phyloP scores from a whole-genome alignment of 2,113 vertebrate genomes.

The Ceratotherium simum region DNA sequence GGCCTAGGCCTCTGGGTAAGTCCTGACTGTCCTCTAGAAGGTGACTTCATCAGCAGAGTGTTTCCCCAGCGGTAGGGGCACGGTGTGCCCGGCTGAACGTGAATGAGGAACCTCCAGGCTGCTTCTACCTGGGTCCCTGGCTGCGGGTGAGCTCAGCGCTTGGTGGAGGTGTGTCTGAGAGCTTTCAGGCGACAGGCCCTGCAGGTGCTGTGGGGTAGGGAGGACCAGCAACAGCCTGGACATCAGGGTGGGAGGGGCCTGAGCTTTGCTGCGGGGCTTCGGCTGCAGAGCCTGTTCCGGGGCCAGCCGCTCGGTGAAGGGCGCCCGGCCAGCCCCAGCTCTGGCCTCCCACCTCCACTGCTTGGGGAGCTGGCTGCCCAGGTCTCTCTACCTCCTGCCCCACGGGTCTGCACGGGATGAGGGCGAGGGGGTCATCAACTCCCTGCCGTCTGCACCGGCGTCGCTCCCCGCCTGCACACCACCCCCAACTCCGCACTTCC shows the following conservation, averaged over 20 bases:
- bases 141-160: neutral
- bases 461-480: neutral
- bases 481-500: neutral
- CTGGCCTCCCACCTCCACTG: neutral
- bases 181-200: neutral
- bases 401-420: neutral
- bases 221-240: too few species aligned
- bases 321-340: neutral
- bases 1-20: neutral
- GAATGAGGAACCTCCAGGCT: neutral
- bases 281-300: neutral
- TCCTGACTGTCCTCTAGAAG: neutral
- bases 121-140: neutral
- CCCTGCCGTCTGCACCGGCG: neutral
- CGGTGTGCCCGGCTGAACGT: neutral
- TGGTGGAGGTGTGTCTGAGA: neutral
- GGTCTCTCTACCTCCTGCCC: neutral
- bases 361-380: neutral
- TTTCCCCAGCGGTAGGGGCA: neutral
- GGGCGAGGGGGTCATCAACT: neutral
- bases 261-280: neutral
- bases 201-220: neutral
- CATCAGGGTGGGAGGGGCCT: accelerated
- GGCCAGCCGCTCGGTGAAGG: neutral
- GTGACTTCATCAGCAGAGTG: neutral